Conservation (phyloP, 2,888 invertebrate species). For the Trachelus tabidus region DNA sequence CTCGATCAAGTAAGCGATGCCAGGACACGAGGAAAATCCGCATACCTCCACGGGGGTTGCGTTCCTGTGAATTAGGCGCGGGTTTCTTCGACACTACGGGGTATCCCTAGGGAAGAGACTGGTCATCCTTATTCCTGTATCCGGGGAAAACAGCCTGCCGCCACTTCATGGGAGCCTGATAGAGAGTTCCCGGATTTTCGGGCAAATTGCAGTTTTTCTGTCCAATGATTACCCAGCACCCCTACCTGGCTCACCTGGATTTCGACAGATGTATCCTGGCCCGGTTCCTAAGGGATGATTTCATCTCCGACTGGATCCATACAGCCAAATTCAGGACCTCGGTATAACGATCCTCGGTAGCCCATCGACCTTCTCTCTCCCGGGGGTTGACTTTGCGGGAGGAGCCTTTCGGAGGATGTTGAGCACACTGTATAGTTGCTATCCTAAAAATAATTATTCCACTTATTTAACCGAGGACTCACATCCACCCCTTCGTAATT, state of each 20-base stretch:
- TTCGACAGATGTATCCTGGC: conserved; percentile 27
- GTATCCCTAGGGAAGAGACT: conserved; percentile 4
- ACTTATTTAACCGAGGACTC: background rate
- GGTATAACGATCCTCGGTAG: background rate
- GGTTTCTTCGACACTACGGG: conserved; percentile 38
- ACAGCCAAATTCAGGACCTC: too few species aligned
- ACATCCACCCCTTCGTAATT: background rate
- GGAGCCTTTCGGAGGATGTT: background rate
- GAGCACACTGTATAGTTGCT: background rate
- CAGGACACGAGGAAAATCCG: background rate
- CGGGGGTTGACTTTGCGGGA: background rate
- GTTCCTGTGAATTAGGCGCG: conserved; percentile 58
- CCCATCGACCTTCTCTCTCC: background rate
- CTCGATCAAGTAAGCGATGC: background rate
- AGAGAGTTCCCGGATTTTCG: conserved; percentile 58
- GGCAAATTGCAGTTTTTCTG: conserved; percentile 58
- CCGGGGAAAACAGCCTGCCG: conserved; percentile 21
- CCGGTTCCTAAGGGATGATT: background rate
- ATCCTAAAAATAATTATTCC: background rate
- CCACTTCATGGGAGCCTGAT: conserved; percentile 49
- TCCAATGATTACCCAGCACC: conserved; percentile 4
- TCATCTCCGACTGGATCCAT: background rate
- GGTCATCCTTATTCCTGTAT: background rate
- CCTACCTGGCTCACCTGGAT: conserved; percentile 22
- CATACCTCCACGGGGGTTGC: conserved; percentile 43